These are phyloP conservation scores for Agraylea sexmaculata DNA, from an alignment of 1,140 invertebrate genomes.

Conservation along the genomic window DNA sequence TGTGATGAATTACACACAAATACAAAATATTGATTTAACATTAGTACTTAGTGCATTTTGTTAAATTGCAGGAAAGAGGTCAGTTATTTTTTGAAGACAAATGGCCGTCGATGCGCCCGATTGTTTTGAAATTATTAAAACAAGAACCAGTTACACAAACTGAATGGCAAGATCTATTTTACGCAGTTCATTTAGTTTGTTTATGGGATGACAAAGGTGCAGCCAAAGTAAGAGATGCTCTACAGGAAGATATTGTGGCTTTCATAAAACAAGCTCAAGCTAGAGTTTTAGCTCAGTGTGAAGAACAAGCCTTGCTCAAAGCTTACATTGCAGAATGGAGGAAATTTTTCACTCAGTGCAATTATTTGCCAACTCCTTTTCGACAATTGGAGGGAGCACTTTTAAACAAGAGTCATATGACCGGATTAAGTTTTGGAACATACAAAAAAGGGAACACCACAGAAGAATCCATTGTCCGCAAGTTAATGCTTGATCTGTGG, in stretches of 20 bases:
- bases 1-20: too few relatives aligned
- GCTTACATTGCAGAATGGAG: slow-evolving; percentile 95
- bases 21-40: too few relatives aligned
- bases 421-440: slow-evolving; percentile 33
- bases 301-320: slow-evolving; percentile 89
- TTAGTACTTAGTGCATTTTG: too few relatives aligned
- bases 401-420: slow-evolving; percentile 34
- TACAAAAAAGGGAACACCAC: slow-evolving; percentile 61
- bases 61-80: slow-evolving; percentile 45
- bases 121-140: slow-evolving; percentile 82
- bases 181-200: slow-evolving; percentile 87
- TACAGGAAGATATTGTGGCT: slow-evolving; percentile 87
- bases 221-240: slow-evolving; percentile 71
- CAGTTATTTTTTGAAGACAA: slow-evolving; percentile 81
- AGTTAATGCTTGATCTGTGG: slow-evolving; percentile 97
- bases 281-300: slow-evolving; percentile 77
- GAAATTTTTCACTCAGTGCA: slow-evolving; percentile 95
- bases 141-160: slow-evolving; percentile 85
- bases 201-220: slow-evolving; percentile 94
- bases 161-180: slow-evolving; percentile 97
- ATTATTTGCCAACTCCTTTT: slow-evolving; percentile 93
- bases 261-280: slow-evolving; percentile 90
- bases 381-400: slow-evolving; percentile 79
- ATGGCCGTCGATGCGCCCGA: slow-evolving; percentile 90
- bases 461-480: slow-evolving; percentile 81